Evolutionary conservation across 1,140 invertebrate species (phyloP).

Genomic region (Leptinotarsa undecemlineata): DNA sequence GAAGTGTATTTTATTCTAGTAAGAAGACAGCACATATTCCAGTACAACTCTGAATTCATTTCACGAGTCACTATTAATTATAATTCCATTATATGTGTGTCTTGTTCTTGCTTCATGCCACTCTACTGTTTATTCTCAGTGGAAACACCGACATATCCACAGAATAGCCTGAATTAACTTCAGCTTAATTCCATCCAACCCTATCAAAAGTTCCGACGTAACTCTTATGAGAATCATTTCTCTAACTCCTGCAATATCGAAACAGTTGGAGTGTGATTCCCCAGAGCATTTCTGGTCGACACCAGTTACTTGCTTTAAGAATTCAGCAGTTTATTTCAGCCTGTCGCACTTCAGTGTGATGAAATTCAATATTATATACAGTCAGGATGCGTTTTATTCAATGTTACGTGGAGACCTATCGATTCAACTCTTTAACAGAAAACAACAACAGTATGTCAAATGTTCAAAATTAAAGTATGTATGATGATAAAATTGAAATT

Average conservation of each 20-base stretch:
- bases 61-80: too few relatives aligned
- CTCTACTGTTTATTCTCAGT: background rate
- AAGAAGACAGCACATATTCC: too few relatives aligned
- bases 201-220: slow-evolving; percentile 24
- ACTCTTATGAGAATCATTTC: slow-evolving; percentile 18
- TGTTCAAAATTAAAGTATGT: too few relatives aligned
- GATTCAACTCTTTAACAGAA: too few relatives aligned
- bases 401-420: background rate
- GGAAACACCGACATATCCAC: background rate
- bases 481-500: too few relatives aligned
- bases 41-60: too few relatives aligned
- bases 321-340: slow-evolving; percentile 21
- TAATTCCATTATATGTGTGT: too few relatives aligned
- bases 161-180: slow-evolving; percentile 6
- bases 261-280: slow-evolving; percentile 24
- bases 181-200: slow-evolving; percentile 18
- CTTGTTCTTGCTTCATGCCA: too few relatives aligned
- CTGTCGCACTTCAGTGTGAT: slow-evolving; percentile 12
- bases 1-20: too few relatives aligned
- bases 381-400: background rate
- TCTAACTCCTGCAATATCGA: slow-evolving; percentile 24
- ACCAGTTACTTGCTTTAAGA: slow-evolving; percentile 21
- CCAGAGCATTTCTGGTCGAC: slow-evolving; percentile 15
- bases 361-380: slow-evolving; percentile 19
- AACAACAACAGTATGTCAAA: too few relatives aligned